Evolutionary conservation across 35 echinoderm and acorn worm species (phyloP).

Genomic region (Heliocidaris erythrogramma): DNA sequence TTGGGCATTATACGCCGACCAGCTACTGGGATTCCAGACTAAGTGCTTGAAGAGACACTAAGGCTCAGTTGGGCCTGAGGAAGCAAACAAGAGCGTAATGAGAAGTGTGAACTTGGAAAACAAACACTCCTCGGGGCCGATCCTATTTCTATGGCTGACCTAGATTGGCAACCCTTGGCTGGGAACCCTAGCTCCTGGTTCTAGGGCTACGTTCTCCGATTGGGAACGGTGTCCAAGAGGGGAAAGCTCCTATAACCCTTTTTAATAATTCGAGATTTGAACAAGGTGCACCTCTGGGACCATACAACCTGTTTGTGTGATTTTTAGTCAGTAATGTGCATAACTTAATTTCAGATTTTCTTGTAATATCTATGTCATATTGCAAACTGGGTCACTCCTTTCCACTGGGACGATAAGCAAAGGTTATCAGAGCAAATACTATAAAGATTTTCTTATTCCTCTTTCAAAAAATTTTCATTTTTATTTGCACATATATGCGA

Average conservation of each 20-base stretch:
- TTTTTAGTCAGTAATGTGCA: neutral
- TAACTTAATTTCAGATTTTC: neutral
- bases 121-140: constrained; percentile 22
- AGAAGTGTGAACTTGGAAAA: constrained; percentile 37
- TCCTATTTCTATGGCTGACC: constrained; percentile 35
- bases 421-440: neutral
- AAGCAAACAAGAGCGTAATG: neutral
- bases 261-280: neutral
- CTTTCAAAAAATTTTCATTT: neutral
- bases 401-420: neutral
- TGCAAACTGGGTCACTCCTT: neutral
- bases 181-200: neutral
- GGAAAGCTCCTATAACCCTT: neutral
- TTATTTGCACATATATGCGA: neutral
- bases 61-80: neutral
- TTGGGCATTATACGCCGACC: neutral
- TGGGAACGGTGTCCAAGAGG: neutral
- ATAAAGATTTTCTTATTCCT: neutral
- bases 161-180: neutral
- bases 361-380: neutral
- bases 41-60: neutral
- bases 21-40: neutral
- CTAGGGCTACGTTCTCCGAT: neutral
- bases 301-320: neutral
- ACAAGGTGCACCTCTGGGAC: neutral